Percentiles rank a stretch among this genome's conserved stretches.
These are phyloP conservation scores for Anolis sagrei DNA, from an alignment of 2,113 vertebrate species.

Conservation along the genomic window DNA sequence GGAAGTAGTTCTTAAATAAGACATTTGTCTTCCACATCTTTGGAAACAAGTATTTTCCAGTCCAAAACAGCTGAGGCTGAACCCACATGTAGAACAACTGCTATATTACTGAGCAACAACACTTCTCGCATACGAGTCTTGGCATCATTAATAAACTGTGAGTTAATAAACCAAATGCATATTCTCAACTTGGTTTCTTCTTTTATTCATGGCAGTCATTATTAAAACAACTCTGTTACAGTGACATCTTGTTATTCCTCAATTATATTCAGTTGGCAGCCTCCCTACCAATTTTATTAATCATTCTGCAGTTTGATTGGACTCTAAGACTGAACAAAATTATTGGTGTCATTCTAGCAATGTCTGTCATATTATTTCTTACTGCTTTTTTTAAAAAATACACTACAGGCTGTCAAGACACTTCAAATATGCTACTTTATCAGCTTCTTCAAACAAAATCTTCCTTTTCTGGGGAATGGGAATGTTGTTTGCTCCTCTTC, in stretches of 20 bases:
- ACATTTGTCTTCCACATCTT: no score
- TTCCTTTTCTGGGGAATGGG: background rate
- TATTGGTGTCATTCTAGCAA: background rate
- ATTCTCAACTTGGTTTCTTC: background rate
- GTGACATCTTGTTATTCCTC: background rate
- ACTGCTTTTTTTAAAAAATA: background rate
- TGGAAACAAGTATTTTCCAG: background rate
- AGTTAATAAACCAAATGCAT: background rate
- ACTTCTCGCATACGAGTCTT: background rate
- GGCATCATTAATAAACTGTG: background rate
- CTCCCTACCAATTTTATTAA: conserved; percentile 10
- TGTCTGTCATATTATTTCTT: background rate
- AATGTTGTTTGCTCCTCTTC: background rate
- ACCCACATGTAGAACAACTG: background rate
- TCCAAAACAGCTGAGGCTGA: background rate
- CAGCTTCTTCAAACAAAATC: background rate
- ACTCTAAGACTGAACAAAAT: background rate
- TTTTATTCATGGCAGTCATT: background rate
- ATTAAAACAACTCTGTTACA: background rate
- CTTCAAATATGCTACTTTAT: background rate
- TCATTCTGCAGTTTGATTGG: background rate
- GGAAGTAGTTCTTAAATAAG: no score
- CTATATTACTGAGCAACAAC: background rate
- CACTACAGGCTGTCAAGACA: background rate
- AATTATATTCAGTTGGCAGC: background rate